These are phyloP conservation scores for Macrosteles quadrilineatus DNA, from an alignment of 1,140 invertebrate species.

Conservation along the genomic window DNA sequence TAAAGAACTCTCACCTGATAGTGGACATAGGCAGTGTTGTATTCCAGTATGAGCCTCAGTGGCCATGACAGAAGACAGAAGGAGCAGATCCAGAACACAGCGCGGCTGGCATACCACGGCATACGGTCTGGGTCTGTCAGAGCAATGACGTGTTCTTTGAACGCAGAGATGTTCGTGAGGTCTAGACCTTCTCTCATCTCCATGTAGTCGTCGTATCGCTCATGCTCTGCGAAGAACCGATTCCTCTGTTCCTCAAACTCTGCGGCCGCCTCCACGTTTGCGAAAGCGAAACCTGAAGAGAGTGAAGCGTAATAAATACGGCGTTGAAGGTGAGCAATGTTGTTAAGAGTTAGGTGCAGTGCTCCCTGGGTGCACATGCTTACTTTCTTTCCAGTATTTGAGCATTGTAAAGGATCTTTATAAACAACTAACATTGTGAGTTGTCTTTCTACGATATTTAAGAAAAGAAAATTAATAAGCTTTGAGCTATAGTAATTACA, in stretches of 20 bases:
- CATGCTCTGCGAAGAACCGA: slow-evolving; percentile 80
- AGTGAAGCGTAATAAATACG: too few species aligned
- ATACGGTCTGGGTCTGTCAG: slow-evolving; percentile 63
- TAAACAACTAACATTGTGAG: too few species aligned
- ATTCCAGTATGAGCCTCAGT: slow-evolving; percentile 77
- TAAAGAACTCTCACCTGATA: slow-evolving; percentile 67
- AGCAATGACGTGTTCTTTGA: slow-evolving; percentile 68
- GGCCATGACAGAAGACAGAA: slow-evolving; percentile 84
- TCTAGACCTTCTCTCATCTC: slow-evolving; percentile 87
- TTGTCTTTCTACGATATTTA: too few species aligned
- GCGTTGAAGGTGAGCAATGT: too few species aligned
- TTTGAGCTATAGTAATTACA: too few species aligned
- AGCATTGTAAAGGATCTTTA: too few species aligned
- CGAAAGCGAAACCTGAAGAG: slow-evolving; percentile 68
- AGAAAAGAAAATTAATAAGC: too few species aligned
- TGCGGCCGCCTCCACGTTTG: slow-evolving; percentile 73
- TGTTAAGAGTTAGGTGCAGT: too few species aligned
- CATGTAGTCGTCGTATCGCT: slow-evolving; percentile 83
- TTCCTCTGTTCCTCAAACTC: slow-evolving; percentile 85
- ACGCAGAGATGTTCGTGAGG: slow-evolving; percentile 60
- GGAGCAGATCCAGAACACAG: slow-evolving; percentile 74
- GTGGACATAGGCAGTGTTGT: slow-evolving; percentile 81
- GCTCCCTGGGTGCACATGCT: too few species aligned
- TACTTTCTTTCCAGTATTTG: too few species aligned
- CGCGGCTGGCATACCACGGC: slow-evolving; percentile 65